Evolutionary conservation across 1,140 invertebrate species (phyloP), one percentile per base, ranked within the genome.

Genomic region (Hyphantria cunea): DNA sequence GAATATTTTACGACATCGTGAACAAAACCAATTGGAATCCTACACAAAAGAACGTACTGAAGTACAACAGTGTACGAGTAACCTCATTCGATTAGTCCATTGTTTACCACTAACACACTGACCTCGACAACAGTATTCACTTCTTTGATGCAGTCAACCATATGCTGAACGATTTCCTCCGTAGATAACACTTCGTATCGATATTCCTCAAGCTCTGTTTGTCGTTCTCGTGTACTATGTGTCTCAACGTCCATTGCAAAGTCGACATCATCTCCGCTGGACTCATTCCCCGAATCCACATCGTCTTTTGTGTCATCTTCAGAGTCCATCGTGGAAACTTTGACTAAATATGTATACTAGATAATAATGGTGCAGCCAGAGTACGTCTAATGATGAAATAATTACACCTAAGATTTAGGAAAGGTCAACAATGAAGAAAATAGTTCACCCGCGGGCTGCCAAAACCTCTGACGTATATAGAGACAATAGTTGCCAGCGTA

Each of bases 61-160:
- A 80, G 71, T 75, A 72, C 69, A 76, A 66, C 70, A 78, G 49
- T 69, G 77, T 76, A 81, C 80, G 75, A 85, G 82, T 86, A 89
- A 88, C 86, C 84, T 82, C 80, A 86, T 86, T 86, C 74, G 69
- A 76, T 63, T 58, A 70, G 70, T 73, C 76, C 76, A 86, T 86
- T 90, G 86, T 89, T 90, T 90, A 90, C 82, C 72, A 89, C 76
- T 82, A 88, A 84, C 80, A 85, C 84, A 86, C 90, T 91, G 92
- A 96, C 96, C 93, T 96, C 95, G 71, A 97, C 94, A 74, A 97
- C 95, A 54, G 93, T 95, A 87, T 97, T 97, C 59, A 99, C 98
- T 92, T 99, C 98, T 92, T 97, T 97, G 74, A 99, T 99, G 79
- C 95, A 97, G 90, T 99, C 97, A 45, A 98, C 95, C 98, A 99